These are phyloP conservation scores for Parnassius glacialis DNA, from an alignment of 2,888 invertebrate genomes.

Conservation along the genomic window DNA sequence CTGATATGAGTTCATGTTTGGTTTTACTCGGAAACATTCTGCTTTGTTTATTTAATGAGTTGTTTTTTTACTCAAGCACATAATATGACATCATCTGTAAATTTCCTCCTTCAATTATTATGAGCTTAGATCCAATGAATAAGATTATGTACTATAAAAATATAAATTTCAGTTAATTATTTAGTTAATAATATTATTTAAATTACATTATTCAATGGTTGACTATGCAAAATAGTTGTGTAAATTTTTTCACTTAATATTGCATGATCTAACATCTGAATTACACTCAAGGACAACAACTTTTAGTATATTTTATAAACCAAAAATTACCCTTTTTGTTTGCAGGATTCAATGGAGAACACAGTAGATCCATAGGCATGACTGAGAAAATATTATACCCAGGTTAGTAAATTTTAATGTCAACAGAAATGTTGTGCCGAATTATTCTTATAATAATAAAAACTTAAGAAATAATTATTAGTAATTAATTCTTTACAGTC, in stretches of 20 bases:
- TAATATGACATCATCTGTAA: neutral
- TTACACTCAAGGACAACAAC: slow-evolving; percentile 35
- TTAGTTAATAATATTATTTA: no score
- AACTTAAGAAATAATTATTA: no score
- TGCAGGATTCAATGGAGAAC: slow-evolving; percentile 82
- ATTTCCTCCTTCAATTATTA: neutral
- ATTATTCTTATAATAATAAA: no score
- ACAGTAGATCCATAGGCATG: slow-evolving; percentile 84
- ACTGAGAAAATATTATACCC: slow-evolving; percentile 90
- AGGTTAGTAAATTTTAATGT: slow-evolving; percentile 81
- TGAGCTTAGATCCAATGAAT: neutral
- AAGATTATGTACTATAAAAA: no score
- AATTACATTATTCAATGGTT: no score
- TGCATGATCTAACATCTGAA: neutral
- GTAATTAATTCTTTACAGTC: no score
- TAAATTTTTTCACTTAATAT: neutral
- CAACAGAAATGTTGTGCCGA: no score
- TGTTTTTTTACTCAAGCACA: neutral
- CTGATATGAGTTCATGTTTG: no score
- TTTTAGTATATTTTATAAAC: slow-evolving; percentile 26
- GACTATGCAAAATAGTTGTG: no score
- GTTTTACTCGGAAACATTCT: no score
- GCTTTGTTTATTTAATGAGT: no score
- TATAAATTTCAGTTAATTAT: no score
- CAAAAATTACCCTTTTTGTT: slow-evolving; percentile 39